Evolutionary conservation across 2,797 vertebrate genomes (phyloP), one percentile per base, ranked within the genome.

Genomic region (Catostomus latipinnis): DNA sequence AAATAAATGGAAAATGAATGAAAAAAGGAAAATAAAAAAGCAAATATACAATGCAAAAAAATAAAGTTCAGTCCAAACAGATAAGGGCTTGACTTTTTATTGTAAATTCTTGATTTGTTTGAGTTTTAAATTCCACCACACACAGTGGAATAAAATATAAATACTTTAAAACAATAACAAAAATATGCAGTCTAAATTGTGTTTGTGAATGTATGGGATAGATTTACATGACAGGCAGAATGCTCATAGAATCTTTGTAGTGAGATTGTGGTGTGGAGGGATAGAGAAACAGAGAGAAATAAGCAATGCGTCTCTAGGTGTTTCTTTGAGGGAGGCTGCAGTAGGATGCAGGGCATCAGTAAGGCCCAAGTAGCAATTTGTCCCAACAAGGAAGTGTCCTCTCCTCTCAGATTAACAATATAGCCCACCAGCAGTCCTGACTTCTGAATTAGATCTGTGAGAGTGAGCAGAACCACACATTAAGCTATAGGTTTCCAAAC

Each of bases 141-240:
- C 75, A 56, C 60, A 50, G 60, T 78, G 74, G 82, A 86, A 86
- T 53, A 82, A 70, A 84, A 86, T 87, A 87, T 88, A 87, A 85
- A 86, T 86, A 88, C 60, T 78, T 85, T 82, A 85, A 87, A 86
- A 87, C 22, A 18, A 68, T 65, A 83, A 82, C 45, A 84, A 82
- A 78, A 71, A 81, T 66, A 69, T 80, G 68, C 22, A 72, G 56
- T 65, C 14, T 75, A 62, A 74, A 57, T 52, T 79, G 57, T 70
- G 43, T 65, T 5, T 68, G 57, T 80, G n/a, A 54, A 45, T 57
- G 12, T 61, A 67, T 75, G 53, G 63, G 63, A 72, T 1, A n/a
- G 50, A 75, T 16, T 45, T 9, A 10, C 10, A 13, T 45, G 49
- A 9, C 16, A 2, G 14, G 48, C 9, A 34, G 34, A 67, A 18